A percentile compares a stretch with the other conserved stretches of the same genome.
These are phyloP conservation scores for Trachurus trachurus DNA, from an alignment of 2,797 vertebrate genomes.

Conservation along the genomic window DNA sequence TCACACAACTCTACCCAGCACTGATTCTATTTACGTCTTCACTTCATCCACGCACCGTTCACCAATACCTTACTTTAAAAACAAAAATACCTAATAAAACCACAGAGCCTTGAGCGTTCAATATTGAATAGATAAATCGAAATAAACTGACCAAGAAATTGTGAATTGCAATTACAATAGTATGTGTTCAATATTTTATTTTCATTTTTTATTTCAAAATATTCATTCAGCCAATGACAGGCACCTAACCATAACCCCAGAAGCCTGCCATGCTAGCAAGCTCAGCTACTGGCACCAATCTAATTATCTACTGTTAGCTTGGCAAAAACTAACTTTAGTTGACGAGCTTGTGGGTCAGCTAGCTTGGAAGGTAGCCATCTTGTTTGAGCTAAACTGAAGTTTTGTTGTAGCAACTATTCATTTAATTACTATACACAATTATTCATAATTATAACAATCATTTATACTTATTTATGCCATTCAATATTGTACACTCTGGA, in stretches of 20 bases:
- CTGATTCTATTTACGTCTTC: conserved; percentile 9
- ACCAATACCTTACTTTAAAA: conserved; percentile 16
- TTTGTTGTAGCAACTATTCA: background rate
- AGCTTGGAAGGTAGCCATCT: background rate
- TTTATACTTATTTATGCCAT: background rate
- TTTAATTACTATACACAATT: background rate
- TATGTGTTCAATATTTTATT: background rate
- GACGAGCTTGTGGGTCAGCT: too few species aligned
- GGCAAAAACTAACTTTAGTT: too few species aligned
- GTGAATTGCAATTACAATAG: too few species aligned
- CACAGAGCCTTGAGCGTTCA: conserved; percentile 17
- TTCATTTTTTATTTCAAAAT: background rate
- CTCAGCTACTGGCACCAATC: background rate
- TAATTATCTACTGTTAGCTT: background rate
- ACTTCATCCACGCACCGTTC: conserved; percentile 1
- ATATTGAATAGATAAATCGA: conserved; percentile 16
- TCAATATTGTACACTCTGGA: background rate
- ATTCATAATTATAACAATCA: background rate
- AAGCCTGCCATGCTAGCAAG: background rate
- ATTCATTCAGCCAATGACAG: background rate
- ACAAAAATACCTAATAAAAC: conserved; percentile 9
- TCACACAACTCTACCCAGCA: conserved; percentile 51
- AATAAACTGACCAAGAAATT: background rate
- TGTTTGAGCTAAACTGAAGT: background rate
- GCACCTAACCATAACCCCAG: too few species aligned